Base-by-base conservation (phyloP, 2,888 invertebrate species). In the Tetragonula carbonaria region DNA sequence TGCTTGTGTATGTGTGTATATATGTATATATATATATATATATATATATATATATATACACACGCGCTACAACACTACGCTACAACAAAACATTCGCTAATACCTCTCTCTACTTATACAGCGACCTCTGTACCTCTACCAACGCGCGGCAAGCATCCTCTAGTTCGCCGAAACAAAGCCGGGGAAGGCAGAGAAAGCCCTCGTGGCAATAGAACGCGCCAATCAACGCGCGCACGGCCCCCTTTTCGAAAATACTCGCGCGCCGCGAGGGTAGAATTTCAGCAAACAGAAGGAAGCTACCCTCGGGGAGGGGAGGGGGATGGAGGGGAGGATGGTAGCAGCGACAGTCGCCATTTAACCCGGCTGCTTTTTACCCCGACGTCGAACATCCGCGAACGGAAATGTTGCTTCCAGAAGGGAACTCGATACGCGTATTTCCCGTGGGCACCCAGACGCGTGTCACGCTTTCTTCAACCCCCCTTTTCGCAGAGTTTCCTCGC, bases 351-450 rank as follows among this genome's bases (percentile, higher is more conserved):
- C 57, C 63, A 59, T 77, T 66, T 68, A 74, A 38, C 67, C 74
- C n/a, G 53, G n/a, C 16, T 45, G 28, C 74, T 77, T 62, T 53
- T 78, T 55, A 63, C 59, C 38, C 2, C 51, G 21, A 59, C 62
- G 74, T 78, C 71, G 75, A 86, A 78, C 80, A 74, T 72, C 77
- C 71, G 68, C 67, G 81, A 68, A 67, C 66, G 66, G 76, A 84
- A 78, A 70, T 55, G 55, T 86, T 75, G 80, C 68, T 75, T 78
- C 83, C 80, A 65, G 68, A 53, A 88, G 78, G 88, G 88, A 88
- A 88, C 85, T 82, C 83, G 80, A 88, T 72, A 84, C 84, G 76
- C 80, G 78, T 82, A 87, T 88, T 88, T 88, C 87, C 63, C 88
- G 82, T 73, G 88, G 81, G 83, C 14, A 51, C 77, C 77, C 78